These are phyloP conservation scores for Anabas testudineus DNA, from an alignment of 2,797 vertebrate species.

Conservation along the genomic window DNA sequence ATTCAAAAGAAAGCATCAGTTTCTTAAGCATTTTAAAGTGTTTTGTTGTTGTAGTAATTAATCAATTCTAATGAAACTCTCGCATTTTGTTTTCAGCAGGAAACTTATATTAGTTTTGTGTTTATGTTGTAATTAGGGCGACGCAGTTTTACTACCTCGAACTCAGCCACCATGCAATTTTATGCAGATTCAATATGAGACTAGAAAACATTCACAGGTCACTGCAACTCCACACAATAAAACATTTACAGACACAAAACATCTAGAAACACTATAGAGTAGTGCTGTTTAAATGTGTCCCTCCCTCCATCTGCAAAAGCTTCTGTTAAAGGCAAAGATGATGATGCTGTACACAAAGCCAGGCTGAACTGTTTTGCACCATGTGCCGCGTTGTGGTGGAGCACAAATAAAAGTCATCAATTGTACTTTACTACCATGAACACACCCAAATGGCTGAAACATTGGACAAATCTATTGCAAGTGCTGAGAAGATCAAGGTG, in stretches of 20 bases:
- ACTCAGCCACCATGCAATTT: constrained; percentile 27
- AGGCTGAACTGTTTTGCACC: no score
- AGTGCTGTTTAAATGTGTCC: background rate
- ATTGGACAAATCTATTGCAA: no score
- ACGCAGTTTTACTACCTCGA: constrained; percentile 22
- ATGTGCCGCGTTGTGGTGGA: no score
- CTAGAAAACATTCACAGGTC: constrained; percentile 4
- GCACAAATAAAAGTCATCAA: no score
- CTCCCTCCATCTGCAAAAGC: no score
- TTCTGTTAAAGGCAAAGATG: no score
- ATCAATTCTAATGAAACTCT: constrained; percentile 14
- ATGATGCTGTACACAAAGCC: no score
- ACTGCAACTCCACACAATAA: background rate
- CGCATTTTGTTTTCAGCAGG: constrained; percentile 33
- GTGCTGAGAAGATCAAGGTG: no score
- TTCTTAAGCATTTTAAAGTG: constrained; percentile 47
- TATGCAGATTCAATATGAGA: constrained; percentile 23
- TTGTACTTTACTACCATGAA: no score
- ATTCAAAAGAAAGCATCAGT: constrained; percentile 46
- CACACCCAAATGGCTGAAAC: no score
- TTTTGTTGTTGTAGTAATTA: constrained; percentile 53
- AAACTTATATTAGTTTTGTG: constrained; percentile 43
- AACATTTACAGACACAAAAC: background rate
- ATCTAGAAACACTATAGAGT: no score
- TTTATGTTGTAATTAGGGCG: constrained; percentile 27